Evolutionary conservation across 2,888 invertebrate genomes (phyloP), one percentile per base, ranked within the genome.

Genomic region (Campoplex capitator): DNA sequence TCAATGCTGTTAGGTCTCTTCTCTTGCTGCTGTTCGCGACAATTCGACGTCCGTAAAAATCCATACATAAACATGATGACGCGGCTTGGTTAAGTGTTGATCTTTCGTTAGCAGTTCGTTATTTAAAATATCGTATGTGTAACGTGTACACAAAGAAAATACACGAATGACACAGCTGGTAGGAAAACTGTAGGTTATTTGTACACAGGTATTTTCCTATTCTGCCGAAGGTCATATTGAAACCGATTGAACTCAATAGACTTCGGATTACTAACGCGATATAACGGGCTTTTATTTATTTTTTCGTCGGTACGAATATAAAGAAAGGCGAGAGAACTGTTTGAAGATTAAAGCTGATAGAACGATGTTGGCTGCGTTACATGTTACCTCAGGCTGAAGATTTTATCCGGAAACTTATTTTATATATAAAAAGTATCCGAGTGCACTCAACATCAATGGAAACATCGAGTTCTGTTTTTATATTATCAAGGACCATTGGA

Each of bases 271-370:
- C 3, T 13, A 13, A 58, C 13, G 58, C 28, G 1, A 13, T 32
- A 58, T 3, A 58, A 58, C 13, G 11, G 1, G 13, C 11, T 62
- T 6, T 16, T 6, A 32, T 16, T 16, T 62, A 32, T 16, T 16
- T 62, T 62, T 62, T 62, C 11, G 13, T 7, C 16, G 13, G 4
- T 6, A n/a, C 18, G 4, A 7, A n/a, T n/a, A 51, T 51, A 18
- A 51, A 18, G 51, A 51, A 51, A 51, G 4, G 6, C 13, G 13
- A 56, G 23, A 42, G 35, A 42, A 42, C 42, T 35, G 23, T n/a
- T 38, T 42, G 18, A 75, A 42, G 58, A 75, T 67, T 67, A 67
- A 77, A 67, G 51, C 54, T 6, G 77, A 77, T 77, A 67, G 51
- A 67, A n/a, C 28, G 77, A 35, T 16, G 48, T 51, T 54, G 13